Percentiles rank a stretch among this genome's conserved stretches.
phyloP scores from a whole-genome alignment of 2,113 vertebrate species.

The Trematomus loennbergii region DNA sequence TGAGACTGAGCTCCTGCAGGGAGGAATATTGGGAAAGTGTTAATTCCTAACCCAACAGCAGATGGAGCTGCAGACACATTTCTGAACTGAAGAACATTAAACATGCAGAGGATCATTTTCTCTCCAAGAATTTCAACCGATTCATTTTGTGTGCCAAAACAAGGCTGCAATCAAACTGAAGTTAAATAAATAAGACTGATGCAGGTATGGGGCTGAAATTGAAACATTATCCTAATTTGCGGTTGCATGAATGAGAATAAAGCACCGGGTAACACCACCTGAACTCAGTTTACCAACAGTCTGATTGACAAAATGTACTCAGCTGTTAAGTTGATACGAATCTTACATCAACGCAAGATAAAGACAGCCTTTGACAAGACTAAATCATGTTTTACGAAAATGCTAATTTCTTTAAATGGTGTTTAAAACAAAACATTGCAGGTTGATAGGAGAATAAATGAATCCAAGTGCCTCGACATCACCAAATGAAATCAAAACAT shows the following conservation, averaged over 20 bases:
- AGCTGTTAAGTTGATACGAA: neutral
- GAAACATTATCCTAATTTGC: constrained; percentile 32
- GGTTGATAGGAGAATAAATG: neutral
- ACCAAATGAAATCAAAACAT: neutral
- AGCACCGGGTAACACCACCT: constrained; percentile 31
- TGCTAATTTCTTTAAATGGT: neutral
- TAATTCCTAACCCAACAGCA: constrained; percentile 64
- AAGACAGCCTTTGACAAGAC: neutral
- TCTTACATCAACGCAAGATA: neutral
- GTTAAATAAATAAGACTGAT: constrained; percentile 34
- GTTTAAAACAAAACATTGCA: neutral
- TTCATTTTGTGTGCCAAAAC: constrained; percentile 38
- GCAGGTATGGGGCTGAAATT: constrained; percentile 2
- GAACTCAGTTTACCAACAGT: constrained; percentile 38
- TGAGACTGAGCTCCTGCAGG: constrained; percentile 89
- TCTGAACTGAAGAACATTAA: constrained; percentile 22
- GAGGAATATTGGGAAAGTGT: constrained; percentile 34
- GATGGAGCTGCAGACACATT: constrained; percentile 73
- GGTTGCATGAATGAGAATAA: constrained; percentile 29
- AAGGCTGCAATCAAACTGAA: constrained; percentile 46
- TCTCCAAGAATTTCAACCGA: constrained; percentile 34
- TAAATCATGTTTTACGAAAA: constrained; percentile 1
- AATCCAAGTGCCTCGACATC: neutral
- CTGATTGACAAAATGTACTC: constrained; percentile 26
- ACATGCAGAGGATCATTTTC: constrained; percentile 31